A percentile compares a stretch with the other conserved stretches of the same genome.
phyloP scores from a whole-genome alignment of 2,888 invertebrate species.

The Eilema depressum region DNA sequence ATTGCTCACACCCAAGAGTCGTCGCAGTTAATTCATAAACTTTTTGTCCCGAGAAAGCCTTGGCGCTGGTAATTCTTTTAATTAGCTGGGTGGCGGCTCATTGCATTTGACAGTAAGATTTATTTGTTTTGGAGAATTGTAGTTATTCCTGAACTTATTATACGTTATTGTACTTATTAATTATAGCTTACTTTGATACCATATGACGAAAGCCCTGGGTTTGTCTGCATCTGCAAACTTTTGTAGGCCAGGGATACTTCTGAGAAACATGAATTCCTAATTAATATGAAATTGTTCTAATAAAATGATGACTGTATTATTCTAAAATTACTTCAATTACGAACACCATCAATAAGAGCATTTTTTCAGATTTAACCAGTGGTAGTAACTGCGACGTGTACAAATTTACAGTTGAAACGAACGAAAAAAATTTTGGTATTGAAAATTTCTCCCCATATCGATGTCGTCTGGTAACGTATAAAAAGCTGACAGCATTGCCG shows the following conservation, averaged over 20 bases:
- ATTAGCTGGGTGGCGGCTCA: constrained; percentile 61
- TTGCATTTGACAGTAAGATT: background rate
- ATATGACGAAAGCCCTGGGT: background rate
- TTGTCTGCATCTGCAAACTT: background rate
- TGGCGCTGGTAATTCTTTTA: constrained; percentile 76
- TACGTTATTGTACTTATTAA: no score
- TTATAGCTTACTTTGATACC: background rate
- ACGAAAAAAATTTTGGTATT: background rate
- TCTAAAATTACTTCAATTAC: background rate
- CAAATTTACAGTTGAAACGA: background rate
- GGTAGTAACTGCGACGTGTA: background rate
- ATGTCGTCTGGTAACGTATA: no score
- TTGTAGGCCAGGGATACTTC: background rate
- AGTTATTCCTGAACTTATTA: no score
- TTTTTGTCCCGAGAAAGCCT: constrained; percentile 72
- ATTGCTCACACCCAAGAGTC: constrained; percentile 78
- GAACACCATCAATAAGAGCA: background rate
- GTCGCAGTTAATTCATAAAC: constrained; percentile 68
- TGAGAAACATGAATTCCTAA: no score
- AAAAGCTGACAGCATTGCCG: no score
- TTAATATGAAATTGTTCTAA: background rate
- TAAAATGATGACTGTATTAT: background rate
- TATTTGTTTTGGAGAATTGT: background rate
- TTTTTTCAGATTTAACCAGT: background rate
- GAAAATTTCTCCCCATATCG: no score